These are phyloP conservation scores for Gnatocerus cornutus DNA, from an alignment of 2,888 invertebrate species.

Conservation along the genomic window DNA sequence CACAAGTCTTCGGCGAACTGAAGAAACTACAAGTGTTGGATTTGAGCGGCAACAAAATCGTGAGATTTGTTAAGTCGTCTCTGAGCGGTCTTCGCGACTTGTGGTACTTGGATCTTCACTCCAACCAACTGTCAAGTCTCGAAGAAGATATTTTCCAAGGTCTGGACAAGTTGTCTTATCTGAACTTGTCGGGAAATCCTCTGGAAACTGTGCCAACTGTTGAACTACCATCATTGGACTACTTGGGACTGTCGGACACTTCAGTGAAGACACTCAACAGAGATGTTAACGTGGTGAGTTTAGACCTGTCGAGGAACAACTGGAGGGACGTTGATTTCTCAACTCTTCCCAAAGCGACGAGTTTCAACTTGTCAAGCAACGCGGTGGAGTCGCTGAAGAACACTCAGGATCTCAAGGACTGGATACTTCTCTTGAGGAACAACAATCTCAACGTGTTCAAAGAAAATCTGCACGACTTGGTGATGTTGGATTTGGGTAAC, in stretches of 20 bases:
- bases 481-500: background rate
- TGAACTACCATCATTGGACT: background rate
- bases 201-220: background rate
- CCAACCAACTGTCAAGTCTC: background rate
- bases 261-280: background rate
- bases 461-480: background rate
- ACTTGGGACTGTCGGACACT: background rate
- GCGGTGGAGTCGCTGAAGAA: background rate
- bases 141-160: background rate
- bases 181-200: conserved; percentile 7
- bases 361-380: background rate
- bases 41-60: background rate
- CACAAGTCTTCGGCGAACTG: background rate
- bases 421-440: background rate
- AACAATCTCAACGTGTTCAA: background rate
- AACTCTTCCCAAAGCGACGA: background rate
- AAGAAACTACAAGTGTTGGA: background rate
- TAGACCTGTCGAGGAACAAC: background rate
- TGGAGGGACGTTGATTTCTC: background rate
- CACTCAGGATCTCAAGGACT: background rate
- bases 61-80: background rate
- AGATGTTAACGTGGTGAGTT: background rate
- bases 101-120: background rate
- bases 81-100: background rate
- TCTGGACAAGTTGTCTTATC: background rate